Evolutionary conservation across 2,797 vertebrate species (phyloP).

Genomic region (Lates japonicus): DNA sequence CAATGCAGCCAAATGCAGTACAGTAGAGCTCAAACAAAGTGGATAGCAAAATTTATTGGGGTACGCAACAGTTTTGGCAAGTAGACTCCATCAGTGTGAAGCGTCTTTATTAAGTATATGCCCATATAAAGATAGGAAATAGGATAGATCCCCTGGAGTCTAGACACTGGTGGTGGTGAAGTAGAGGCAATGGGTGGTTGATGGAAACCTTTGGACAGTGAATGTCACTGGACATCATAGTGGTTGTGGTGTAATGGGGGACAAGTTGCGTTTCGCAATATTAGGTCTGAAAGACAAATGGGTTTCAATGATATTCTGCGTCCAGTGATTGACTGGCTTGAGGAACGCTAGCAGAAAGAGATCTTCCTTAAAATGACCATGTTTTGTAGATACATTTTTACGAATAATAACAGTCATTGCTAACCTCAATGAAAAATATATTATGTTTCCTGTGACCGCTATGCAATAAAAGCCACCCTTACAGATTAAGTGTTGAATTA

Average conservation of each 20-base stretch:
- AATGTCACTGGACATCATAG: not conserved
- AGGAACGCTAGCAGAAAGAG: not conserved
- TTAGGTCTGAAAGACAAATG: not conserved
- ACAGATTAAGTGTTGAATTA: not conserved
- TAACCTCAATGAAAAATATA: not conserved
- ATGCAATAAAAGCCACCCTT: not conserved
- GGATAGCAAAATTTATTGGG: not conserved
- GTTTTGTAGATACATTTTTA: conserved; percentile 1
- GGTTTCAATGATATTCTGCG: not conserved
- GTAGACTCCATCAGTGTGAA: not conserved
- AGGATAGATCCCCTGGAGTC: not conserved
- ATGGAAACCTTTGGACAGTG: not conserved
- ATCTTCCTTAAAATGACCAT: not conserved
- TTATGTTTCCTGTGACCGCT: not conserved
- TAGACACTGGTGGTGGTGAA: not conserved
- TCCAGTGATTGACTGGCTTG: not conserved
- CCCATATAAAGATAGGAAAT: not conserved
- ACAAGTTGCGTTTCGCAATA: not conserved
- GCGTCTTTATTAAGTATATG: not conserved
- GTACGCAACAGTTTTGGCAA: not conserved
- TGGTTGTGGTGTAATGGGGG: not conserved
- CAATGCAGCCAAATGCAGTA: not conserved
- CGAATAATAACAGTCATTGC: not conserved
- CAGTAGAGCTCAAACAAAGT: not conserved
- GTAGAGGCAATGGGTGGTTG: not conserved